Conservation (phyloP, 2,113 vertebrate species). For the Balaeniceps rex region DNA sequence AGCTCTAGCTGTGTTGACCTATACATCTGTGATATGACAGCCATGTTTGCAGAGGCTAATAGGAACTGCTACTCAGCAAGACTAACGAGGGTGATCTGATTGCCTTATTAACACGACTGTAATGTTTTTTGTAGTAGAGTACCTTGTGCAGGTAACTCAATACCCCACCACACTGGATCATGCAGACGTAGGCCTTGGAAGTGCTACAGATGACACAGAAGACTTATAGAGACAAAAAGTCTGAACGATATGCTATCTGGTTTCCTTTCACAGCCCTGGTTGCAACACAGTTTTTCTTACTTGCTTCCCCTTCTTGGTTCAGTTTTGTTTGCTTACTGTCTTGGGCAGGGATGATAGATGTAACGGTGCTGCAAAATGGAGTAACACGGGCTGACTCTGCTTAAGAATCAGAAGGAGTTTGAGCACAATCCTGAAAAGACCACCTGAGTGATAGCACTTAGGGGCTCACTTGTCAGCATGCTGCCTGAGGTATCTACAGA, state of each 20-base stretch:
- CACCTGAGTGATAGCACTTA: neutral
- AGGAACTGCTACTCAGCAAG: neutral
- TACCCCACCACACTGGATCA: too few relatives aligned
- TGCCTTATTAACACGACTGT: neutral
- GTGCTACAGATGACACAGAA: neutral
- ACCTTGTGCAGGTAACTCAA: neutral
- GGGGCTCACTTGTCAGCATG: neutral
- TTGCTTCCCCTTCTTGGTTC: neutral
- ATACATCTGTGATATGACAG: neutral
- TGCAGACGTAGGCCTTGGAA: neutral
- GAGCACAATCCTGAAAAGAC: neutral
- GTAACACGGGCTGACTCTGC: neutral
- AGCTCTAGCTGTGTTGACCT: neutral
- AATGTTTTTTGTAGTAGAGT: neutral
- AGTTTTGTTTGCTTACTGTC: neutral
- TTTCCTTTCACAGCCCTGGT: neutral
- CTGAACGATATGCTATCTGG: neutral
- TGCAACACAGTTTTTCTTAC: neutral
- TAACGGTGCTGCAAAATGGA: neutral
- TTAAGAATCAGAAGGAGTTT: neutral
- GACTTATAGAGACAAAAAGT: neutral
- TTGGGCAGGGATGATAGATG: fast-evolving
- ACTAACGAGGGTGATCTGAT: neutral
- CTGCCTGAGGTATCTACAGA: neutral
- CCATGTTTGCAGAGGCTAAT: neutral